Evolutionary conservation across 92 coral and sea anemone genomes (phyloP).

Genomic region (Epizoanthus illoricatus): DNA sequence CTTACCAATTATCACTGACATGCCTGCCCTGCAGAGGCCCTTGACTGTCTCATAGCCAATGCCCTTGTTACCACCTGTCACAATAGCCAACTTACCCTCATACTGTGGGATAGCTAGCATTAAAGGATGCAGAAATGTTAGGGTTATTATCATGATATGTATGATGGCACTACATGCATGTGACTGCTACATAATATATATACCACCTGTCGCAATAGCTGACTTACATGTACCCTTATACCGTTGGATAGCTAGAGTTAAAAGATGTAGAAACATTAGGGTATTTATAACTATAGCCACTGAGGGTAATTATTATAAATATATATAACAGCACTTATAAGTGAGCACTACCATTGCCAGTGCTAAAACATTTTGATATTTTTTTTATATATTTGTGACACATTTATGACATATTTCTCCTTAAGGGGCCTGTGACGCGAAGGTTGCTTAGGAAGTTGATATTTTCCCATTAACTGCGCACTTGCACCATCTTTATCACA

Average conservation of each 20-base stretch:
- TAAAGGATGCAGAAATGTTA: neutral
- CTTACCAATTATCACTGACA: conserved; percentile 88
- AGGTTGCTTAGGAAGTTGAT: too few relatives aligned
- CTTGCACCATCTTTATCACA: too few relatives aligned
- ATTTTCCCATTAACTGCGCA: too few relatives aligned
- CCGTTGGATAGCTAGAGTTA: conserved; percentile 56
- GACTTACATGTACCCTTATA: conserved; percentile 65
- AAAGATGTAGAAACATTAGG: neutral
- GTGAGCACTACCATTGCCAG: neutral
- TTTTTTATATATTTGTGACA: too few relatives aligned
- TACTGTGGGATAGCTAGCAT: conserved; percentile 60
- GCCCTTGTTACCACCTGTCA: conserved; percentile 92
- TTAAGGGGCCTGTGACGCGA: too few relatives aligned
- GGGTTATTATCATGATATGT: too few relatives aligned
- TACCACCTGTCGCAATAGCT: conserved; percentile 93
- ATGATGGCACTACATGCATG: too few relatives aligned
- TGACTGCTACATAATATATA: too few relatives aligned
- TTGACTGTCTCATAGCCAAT: conserved; percentile 96
- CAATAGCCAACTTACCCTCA: conserved; percentile 77
- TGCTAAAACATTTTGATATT: too few relatives aligned
- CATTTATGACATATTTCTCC: too few relatives aligned
- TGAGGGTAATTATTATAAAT: neutral
- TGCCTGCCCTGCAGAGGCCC: conserved; percentile 79
- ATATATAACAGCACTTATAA: too few relatives aligned
- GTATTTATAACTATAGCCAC: too few relatives aligned